Percentiles rank a stretch among this genome's conserved stretches.
Conservation (phyloP, 2,113 vertebrate genomes). For the Chaetodon trifascialis region DNA sequence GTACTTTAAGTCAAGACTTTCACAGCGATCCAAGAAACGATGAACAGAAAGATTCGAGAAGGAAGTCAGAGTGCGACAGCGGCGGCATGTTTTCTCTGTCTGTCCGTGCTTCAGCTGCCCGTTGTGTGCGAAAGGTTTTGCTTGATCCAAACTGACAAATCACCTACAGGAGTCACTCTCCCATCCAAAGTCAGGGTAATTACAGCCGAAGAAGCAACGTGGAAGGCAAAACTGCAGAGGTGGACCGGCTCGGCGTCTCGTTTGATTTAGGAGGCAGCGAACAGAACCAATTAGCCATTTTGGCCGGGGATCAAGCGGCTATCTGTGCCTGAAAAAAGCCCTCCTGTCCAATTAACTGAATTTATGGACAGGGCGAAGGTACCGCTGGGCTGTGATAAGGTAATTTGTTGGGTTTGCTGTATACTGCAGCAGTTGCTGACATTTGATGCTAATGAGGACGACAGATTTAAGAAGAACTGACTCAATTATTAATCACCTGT, state of each 20-base stretch:
- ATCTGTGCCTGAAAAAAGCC: slow-evolving; percentile 46
- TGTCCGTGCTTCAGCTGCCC: background rate
- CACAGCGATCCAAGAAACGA: no score
- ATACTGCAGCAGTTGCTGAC: slow-evolving; percentile 26
- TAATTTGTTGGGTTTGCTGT: slow-evolving; percentile 63
- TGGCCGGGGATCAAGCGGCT: slow-evolving; percentile 68
- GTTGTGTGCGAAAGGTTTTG: background rate
- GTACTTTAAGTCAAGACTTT: no score
- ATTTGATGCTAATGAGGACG: slow-evolving; percentile 31
- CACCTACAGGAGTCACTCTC: slow-evolving; percentile 30
- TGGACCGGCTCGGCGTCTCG: slow-evolving; percentile 77
- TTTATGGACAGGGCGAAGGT: slow-evolving; percentile 52
- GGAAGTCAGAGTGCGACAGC: background rate
- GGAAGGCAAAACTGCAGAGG: slow-evolving; percentile 84
- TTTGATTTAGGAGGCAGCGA: slow-evolving; percentile 77
- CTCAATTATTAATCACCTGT: slow-evolving; percentile 9
- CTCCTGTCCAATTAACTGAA: slow-evolving; percentile 72
- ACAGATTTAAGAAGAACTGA: background rate
- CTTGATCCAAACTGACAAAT: slow-evolving; percentile 51
- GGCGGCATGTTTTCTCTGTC: background rate
- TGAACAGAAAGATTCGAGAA: background rate
- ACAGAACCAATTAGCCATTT: slow-evolving; percentile 69
- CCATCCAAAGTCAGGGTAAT: slow-evolving; percentile 32
- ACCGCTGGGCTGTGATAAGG: slow-evolving; percentile 33
- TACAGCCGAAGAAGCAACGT: slow-evolving; percentile 80